phyloP scores from a whole-genome alignment of 2,888 invertebrate species.

The Drosophila melanosoma region DNA sequence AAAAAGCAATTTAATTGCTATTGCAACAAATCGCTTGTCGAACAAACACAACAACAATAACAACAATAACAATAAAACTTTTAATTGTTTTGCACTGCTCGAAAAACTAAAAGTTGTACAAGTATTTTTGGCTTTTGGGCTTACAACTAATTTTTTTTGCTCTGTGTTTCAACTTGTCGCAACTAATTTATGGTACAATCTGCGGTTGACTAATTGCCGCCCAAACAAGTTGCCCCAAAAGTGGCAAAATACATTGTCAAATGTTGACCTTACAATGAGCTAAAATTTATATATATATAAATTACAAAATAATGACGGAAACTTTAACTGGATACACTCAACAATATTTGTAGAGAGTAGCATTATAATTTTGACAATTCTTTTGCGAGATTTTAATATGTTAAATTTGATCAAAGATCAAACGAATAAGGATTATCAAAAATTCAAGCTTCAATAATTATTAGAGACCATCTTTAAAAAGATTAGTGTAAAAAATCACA shows the following conservation, averaged over 20 bases:
- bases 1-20: conserved; percentile 52
- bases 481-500: background rate
- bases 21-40: conserved; percentile 31
- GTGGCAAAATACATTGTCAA: background rate
- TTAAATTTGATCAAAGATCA: background rate
- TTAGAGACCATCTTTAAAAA: background rate
- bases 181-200: conserved; percentile 2
- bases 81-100: conserved; percentile 20
- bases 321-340: background rate
- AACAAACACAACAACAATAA: conserved; percentile 21
- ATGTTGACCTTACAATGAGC: background rate
- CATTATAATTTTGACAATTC: background rate
- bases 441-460: background rate
- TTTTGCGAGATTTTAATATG: background rate
- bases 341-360: background rate
- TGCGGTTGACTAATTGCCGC: conserved; percentile 6
- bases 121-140: conserved; percentile 14
- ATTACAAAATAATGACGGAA: background rate
- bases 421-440: background rate
- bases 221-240: background rate
- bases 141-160: background rate
- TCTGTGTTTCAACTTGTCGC: conserved; percentile 7
- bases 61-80: conserved; percentile 24
- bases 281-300: background rate
- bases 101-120: conserved; percentile 18